phyloP scores from a whole-genome alignment of 2,888 invertebrate species.

The Drosophila mercatorum region DNA sequence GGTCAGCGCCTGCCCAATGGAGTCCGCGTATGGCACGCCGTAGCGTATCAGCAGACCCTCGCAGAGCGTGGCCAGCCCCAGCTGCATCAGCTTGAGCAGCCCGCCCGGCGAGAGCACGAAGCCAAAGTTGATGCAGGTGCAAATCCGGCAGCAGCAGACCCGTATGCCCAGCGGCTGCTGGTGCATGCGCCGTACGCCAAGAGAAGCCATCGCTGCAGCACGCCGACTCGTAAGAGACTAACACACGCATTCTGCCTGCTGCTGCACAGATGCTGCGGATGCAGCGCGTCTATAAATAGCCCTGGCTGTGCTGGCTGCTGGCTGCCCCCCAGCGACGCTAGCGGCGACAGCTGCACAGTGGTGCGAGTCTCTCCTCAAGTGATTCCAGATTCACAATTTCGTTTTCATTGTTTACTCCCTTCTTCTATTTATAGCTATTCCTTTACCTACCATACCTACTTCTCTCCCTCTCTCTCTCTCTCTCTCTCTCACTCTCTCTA shows the following conservation, averaged over 20 bases:
- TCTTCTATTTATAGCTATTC: not conserved
- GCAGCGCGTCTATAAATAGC: slow-evolving; percentile 47
- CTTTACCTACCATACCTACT: not conserved
- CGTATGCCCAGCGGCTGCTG: slow-evolving; percentile 86
- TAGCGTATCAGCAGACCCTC: slow-evolving; percentile 92
- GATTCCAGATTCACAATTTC: not conserved
- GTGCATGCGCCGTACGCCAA: slow-evolving; percentile 80
- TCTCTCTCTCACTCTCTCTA: too few species aligned
- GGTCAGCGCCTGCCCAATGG: slow-evolving; percentile 92
- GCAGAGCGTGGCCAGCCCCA: slow-evolving; percentile 91
- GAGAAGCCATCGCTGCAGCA: slow-evolving; percentile 58
- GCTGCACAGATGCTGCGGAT: slow-evolving; percentile 11
- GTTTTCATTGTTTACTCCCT: not conserved
- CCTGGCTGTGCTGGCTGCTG: not conserved
- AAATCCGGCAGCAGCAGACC: slow-evolving; percentile 91
- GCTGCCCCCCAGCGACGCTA: slow-evolving; percentile 28
- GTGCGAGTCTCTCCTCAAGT: not conserved
- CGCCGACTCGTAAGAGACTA: slow-evolving; percentile 5
- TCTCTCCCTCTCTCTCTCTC: not conserved
- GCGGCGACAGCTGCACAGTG: slow-evolving; percentile 12
- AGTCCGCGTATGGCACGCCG: slow-evolving; percentile 89
- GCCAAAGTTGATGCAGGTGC: slow-evolving; percentile 91
- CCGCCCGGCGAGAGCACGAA: slow-evolving; percentile 91
- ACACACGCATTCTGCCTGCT: not conserved
- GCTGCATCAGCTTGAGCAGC: slow-evolving; percentile 90